Evolutionary conservation across 2,888 invertebrate genomes (phyloP), one percentile per base, ranked within the genome.

Genomic region (Parnassius glacialis): DNA sequence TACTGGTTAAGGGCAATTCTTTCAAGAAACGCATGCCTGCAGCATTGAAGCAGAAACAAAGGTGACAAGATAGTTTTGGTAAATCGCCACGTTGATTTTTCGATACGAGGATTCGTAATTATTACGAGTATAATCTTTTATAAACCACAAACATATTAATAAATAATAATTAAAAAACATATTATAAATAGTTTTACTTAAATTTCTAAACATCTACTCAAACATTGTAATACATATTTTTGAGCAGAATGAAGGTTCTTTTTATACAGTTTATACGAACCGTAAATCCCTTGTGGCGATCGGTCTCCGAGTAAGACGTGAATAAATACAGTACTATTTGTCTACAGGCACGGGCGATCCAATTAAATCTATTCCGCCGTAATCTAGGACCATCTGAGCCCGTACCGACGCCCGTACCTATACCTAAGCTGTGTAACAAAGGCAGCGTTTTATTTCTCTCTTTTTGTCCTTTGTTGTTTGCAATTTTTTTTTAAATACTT

Each of bases 281-380:
- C 50, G 57, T 62, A 62, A 57, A 62, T 62, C 50, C 48, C 56
- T 65, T 65, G 70, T 66, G 34, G 52, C 56, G 59, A 65, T 67
- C 57, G 68, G 57, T 50, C 48, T 50, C 42, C 13, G 34, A 55
- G 55, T 70, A 79, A 80, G 80, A 79, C 74, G 70, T 69, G 74
- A 71, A 81, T 74, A 78, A 79, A 80, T 80, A 70, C 71, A 62
- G 65, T 66, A 71, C 77, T 74, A 84, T 84, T 83, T 80, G 79
- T 83, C 77, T 66, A 64, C 67, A 71, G 67, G 63, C 67, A 59
- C 64, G 65, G 66, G 69, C 65, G 70, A 67, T 77, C 80, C 81
- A 83, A 80, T 83, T 81, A 80, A 77, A 78, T 74, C 78, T 75
- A 73, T 70, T 73, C 80, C 77, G 72, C 74, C 79, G 75, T 81